phyloP scores from a whole-genome alignment of 2,888 invertebrate species.

The Plagodis dolabraria region DNA sequence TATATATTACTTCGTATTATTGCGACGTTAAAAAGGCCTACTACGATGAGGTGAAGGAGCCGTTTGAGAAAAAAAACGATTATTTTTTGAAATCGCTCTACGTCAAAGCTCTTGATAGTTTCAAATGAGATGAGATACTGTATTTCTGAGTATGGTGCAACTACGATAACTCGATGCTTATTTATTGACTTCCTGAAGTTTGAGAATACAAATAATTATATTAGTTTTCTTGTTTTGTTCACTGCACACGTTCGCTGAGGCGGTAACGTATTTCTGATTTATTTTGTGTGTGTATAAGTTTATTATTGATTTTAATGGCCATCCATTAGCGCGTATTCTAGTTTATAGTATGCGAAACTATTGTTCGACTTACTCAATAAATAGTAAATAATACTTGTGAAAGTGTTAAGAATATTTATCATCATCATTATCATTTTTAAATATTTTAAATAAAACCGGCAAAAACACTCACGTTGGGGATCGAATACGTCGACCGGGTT shows the following conservation, averaged over 20 bases:
- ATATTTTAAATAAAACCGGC: too few species aligned
- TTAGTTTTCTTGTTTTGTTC: slow-evolving; percentile 63
- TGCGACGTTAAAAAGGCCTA: too few species aligned
- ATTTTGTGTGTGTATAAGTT: slow-evolving; percentile 40
- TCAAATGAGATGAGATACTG: slow-evolving; percentile 16
- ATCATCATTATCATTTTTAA: too few species aligned
- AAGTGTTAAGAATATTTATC: too few species aligned
- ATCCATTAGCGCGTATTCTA: slow-evolving; percentile 11
- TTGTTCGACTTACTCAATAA: background rate
- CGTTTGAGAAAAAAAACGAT: too few species aligned
- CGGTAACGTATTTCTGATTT: slow-evolving; percentile 51
- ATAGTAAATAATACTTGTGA: too few species aligned
- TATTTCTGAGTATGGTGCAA: background rate
- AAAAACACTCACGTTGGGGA: too few species aligned
- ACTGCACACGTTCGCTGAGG: slow-evolving; percentile 29
- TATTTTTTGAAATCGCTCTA: too few species aligned
- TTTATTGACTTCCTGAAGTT: slow-evolving; percentile 50
- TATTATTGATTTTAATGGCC: slow-evolving; percentile 22
- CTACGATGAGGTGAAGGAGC: too few species aligned
- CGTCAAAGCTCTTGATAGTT: background rate
- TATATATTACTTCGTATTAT: too few species aligned
- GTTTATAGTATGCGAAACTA: slow-evolving; percentile 1
- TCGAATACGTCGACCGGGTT: too few species aligned
- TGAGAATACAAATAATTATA: slow-evolving; percentile 60
- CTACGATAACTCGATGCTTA: slow-evolving; percentile 42